Evolutionary conservation across 2,797 vertebrate species (phyloP).

Genomic region (Arrhamphus sclerolepis): DNA sequence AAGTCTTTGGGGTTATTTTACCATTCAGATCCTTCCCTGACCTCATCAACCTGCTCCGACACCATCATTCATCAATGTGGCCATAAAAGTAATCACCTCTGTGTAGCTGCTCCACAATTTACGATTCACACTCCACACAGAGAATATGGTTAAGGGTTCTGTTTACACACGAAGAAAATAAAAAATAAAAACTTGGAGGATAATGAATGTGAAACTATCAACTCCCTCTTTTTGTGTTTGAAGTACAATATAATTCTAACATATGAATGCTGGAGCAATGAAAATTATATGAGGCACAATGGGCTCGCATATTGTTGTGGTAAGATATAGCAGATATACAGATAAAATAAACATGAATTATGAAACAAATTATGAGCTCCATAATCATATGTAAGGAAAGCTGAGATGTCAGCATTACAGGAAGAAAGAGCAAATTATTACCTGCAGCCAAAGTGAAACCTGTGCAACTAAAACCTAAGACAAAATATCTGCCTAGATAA

Average conservation of each 20-base stretch:
- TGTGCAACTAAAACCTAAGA: constrained; percentile 33
- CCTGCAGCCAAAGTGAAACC: constrained; percentile 42
- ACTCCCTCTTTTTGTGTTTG: constrained; percentile 24
- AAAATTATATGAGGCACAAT: constrained; percentile 28
- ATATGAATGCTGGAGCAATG: constrained; percentile 20
- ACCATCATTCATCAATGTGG: constrained; percentile 55
- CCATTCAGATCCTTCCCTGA: constrained; percentile 29
- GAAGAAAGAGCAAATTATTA: constrained; percentile 40
- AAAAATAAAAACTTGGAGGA: constrained; percentile 31
- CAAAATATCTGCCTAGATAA: constrained; percentile 51
- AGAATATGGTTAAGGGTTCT: constrained; percentile 51
- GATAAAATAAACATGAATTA: constrained; percentile 57
- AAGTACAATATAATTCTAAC: constrained; percentile 40
- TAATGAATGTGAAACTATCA: constrained; percentile 50
- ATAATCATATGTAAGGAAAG: constrained; percentile 32
- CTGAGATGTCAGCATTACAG: constrained; percentile 23
- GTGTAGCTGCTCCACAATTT: constrained; percentile 57
- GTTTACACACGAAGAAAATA: constrained; percentile 55
- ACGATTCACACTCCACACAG: constrained; percentile 37
- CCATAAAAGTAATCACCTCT: constrained; percentile 69
- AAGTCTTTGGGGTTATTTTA: constrained; percentile 27
- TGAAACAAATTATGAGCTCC: constrained; percentile 41
- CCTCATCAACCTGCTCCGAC: constrained; percentile 50
- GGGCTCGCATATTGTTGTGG: constrained; percentile 28
- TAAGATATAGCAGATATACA: constrained; percentile 32